A percentile compares a stretch with the other conserved stretches of the same genome.
Evolutionary conservation across 1,140 invertebrate genomes (phyloP).

Genomic region (Cydia fagiglandana): DNA sequence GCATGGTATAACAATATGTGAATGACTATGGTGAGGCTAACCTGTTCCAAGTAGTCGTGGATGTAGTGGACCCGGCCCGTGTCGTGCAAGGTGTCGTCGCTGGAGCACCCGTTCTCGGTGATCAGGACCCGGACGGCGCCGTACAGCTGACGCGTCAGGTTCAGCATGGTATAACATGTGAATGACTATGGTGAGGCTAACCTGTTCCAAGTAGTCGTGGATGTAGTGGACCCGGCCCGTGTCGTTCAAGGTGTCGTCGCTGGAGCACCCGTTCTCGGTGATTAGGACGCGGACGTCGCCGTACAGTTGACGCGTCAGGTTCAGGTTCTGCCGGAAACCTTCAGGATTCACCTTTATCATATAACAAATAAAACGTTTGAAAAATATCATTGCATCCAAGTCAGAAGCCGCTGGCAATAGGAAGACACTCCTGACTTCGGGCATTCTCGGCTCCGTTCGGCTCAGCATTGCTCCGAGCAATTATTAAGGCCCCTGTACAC

Average conservation of each 20-base stretch:
- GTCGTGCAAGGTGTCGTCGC: slow-evolving; percentile 77
- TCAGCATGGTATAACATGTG: too few relatives aligned
- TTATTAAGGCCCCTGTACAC: too few relatives aligned
- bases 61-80: slow-evolving; percentile 68
- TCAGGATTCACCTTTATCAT: slow-evolving; percentile 69
- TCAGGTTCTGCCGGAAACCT: slow-evolving; percentile 79
- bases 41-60: slow-evolving; percentile 81
- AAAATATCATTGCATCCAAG: too few relatives aligned
- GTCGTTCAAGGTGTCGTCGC: slow-evolving; percentile 77
- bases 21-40: neutral
- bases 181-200: too few relatives aligned
- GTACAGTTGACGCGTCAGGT: slow-evolving; percentile 79
- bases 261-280: slow-evolving; percentile 85
- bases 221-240: slow-evolving; percentile 76
- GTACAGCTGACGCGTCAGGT: slow-evolving; percentile 65
- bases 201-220: slow-evolving; percentile 75
- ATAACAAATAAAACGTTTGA: neutral
- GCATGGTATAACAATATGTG: too few relatives aligned
- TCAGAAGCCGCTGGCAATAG: too few relatives aligned
- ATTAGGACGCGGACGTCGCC: slow-evolving; percentile 81
- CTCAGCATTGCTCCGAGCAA: too few relatives aligned
- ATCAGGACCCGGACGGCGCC: slow-evolving; percentile 81
- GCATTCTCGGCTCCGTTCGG: too few relatives aligned
- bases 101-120: slow-evolving; percentile 85
- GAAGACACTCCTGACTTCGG: too few relatives aligned